These are phyloP conservation scores for Struthio camelus DNA, from an alignment of 2,113 vertebrate genomes.

Conservation along the genomic window DNA sequence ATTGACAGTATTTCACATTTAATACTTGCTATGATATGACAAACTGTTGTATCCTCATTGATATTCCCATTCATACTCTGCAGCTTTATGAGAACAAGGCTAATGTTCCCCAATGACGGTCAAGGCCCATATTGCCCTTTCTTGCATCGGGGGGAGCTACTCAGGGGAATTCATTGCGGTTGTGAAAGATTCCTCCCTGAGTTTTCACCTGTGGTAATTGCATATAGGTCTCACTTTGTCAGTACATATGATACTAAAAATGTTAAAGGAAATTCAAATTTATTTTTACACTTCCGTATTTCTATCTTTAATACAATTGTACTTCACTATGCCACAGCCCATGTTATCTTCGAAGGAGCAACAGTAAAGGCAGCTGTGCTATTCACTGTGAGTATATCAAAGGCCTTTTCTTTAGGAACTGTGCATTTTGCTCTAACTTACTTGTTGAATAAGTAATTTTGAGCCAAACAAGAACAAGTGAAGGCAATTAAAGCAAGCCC, in stretches of 20 bases:
- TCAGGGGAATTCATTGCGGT: background rate
- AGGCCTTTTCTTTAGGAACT: background rate
- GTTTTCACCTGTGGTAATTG: background rate
- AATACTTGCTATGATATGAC: background rate
- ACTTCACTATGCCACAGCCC: background rate
- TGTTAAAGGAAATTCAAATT: background rate
- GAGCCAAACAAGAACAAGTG: background rate
- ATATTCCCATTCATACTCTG: background rate
- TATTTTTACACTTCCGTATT: background rate
- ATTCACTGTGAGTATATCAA: background rate
- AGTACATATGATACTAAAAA: background rate
- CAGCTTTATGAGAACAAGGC: background rate
- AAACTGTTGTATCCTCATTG: background rate
- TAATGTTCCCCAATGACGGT: background rate
- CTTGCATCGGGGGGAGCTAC: background rate
- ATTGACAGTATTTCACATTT: background rate
- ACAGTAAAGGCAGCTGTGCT: background rate
- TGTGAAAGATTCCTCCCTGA: background rate
- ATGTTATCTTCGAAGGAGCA: background rate
- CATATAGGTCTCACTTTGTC: background rate
- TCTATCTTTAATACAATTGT: background rate
- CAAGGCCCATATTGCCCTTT: background rate
- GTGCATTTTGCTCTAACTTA: background rate
- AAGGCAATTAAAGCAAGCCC: conserved; percentile 9
- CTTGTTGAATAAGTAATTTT: conserved; percentile 19